A percentile compares a stretch with the other conserved stretches of the same genome.
Conservation (phyloP, 2,113 vertebrate genomes). For the Ameiurus melas region DNA sequence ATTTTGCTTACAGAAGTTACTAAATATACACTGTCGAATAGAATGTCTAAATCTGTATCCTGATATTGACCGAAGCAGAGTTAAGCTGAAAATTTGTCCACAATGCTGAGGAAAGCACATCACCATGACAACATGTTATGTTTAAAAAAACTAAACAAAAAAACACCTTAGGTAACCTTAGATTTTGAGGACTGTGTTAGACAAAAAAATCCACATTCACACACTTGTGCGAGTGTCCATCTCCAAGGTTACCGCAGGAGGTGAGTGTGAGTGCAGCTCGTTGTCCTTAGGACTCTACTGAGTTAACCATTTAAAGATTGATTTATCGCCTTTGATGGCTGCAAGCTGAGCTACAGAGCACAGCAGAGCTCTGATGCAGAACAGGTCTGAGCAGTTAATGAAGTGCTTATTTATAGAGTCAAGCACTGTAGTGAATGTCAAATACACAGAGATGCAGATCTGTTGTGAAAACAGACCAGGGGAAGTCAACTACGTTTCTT, state of each 20-base stretch:
- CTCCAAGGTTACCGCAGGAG: conserved; percentile 39
- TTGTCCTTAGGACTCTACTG: conserved; percentile 14
- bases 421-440: conserved; percentile 33
- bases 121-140: background rate
- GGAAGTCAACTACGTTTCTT: background rate
- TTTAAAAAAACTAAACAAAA: background rate
- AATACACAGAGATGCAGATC: conserved; percentile 14
- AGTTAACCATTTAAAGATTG: conserved; percentile 50
- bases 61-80: background rate
- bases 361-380: conserved; percentile 35
- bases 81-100: background rate
- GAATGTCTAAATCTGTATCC: background rate
- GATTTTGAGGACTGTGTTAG: background rate
- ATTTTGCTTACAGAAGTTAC: background rate
- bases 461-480: background rate
- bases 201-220: background rate
- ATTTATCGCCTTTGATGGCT: conserved; percentile 48
- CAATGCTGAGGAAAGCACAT: background rate
- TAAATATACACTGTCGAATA: background rate
- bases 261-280: conserved; percentile 21
- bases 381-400: conserved; percentile 48
- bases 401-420: conserved; percentile 50
- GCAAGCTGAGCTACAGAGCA: conserved; percentile 38
- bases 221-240: conserved; percentile 35
- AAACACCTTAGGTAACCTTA: background rate